Evolutionary conservation across 2,797 vertebrate species (phyloP), one percentile per base, ranked within the genome.

Genomic region (Sebastes hubbsi): DNA sequence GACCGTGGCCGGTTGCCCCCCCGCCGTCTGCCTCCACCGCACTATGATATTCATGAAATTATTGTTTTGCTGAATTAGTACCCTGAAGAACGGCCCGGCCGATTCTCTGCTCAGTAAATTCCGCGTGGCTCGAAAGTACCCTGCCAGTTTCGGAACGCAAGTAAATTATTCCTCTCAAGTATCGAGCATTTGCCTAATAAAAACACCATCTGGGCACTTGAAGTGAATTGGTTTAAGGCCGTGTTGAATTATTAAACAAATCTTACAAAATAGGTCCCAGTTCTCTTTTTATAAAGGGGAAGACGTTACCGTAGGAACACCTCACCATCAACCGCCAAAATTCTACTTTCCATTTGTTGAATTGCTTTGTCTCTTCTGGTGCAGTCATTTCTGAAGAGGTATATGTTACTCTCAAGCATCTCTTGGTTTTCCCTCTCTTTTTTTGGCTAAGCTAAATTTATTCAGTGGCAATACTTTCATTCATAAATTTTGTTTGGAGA

Each of bases 191-290:
- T 90, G 86, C 86, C 85, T 91, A 93, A 92, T 94, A 94, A 92
- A 94, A 94, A 95, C 88, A 94, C 89, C 94, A 95, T 95, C 91
- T 94, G 93, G 91, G 90, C 82, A 89, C 89, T 93, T 91, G 83
- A 92, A 92, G 84, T 90, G 83, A 91, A 94, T 90, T 92, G 86
- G 90, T 95, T 92, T 92, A 92, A 88, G 89, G 92, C 91, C 9
- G 68, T 85, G 77, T 69, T 94, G 89, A 94, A 95, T 94, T 93
- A 94, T 94, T 93, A 81, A 95, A 89, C 88, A 88, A 75, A 92
- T 92, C 87, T 89, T 62, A 79, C 71, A 75, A 91, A 95, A 93
- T 83, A 80, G 81, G 77, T 90, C 81, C 82, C 89, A 46, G 80
- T 80, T 90, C 82, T 85, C 76, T 72, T 89, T 82, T 87, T 82